Base-by-base conservation (phyloP, 2,113 vertebrate genomes). In the Acanthisitta chloris region DNA sequence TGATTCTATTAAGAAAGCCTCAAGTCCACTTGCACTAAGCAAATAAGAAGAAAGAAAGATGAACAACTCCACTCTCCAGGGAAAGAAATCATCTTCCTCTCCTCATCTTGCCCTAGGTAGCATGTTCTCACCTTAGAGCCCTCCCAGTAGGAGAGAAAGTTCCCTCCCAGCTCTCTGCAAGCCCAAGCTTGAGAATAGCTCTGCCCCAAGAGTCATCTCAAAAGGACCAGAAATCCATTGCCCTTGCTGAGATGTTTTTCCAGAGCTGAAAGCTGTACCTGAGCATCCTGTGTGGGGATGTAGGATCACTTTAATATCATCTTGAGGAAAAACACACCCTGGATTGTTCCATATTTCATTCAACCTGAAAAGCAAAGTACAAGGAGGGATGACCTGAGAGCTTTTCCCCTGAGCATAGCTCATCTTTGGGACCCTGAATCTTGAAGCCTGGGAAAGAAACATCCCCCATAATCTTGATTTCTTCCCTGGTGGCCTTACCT, bases 321-420 rank as follows among this genome's bases (percentile, higher is more conserved):
- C 28, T 79, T 59, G 26, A 7, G n/a, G n/a, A 31, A 65, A 76
- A n/a, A 29, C 6, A 0, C 10, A 14, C 1, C 9, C 8, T 49
- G 33, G 36, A 54, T 54, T 54, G 12, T 76, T 88, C 33, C 9
- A 21, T 36, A 9, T 28, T 76, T 84, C 46, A 59, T 20, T 74
- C 40, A 40, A 58, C 36, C 51, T 4, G 2, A 34, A 74, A 64
- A 72, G 23, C 26, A 67, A 64, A 28, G 8, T 10, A 3, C 8
- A 38, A 42, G n/a, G n/a, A 49, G 3, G 8, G 4, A 25, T 61
- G 33, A 26, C 51, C 14, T 40, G 11, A 91, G 29, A 91, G 59
- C 17, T 17, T 38, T 66, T 52, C 31, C 42, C 23, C 4, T 52
- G 15, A 52, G 5, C 5, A 7, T 14, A 13, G 25, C 28, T 55